phyloP scores from a whole-genome alignment of 2,113 vertebrate species.

The Potamarius usumacintae region DNA sequence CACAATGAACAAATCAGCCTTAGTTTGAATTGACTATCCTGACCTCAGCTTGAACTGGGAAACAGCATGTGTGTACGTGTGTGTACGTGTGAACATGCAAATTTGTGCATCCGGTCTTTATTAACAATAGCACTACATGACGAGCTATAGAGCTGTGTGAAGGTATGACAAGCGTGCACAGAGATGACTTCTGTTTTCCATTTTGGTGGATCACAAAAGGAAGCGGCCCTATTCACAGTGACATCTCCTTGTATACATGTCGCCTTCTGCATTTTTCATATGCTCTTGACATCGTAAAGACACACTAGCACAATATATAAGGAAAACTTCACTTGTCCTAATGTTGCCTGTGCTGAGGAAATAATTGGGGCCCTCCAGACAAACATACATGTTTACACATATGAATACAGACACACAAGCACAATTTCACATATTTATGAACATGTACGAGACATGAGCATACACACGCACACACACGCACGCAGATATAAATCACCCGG shows the following conservation, averaged over 20 bases:
- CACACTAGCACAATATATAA: conserved; percentile 10
- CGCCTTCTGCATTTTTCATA: conserved; percentile 51
- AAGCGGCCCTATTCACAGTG: conserved; percentile 26
- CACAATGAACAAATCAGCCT: conserved; percentile 33
- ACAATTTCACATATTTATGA: conserved; percentile 7
- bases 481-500: conserved; percentile 32
- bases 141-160: conserved; percentile 35
- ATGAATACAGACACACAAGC: not conserved
- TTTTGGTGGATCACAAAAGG: conserved; percentile 43
- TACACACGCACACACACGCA: conserved; percentile 20
- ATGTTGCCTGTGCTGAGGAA: conserved; percentile 39
- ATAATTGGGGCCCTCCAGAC: conserved; percentile 2
- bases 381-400: not conserved
- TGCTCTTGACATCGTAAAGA: conserved; percentile 47
- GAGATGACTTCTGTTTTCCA: conserved; percentile 51
- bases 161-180: conserved; percentile 31
- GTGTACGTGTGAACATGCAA: conserved; percentile 4
- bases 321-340: conserved; percentile 39
- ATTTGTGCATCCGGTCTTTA: conserved; percentile 27
- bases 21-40: conserved; percentile 39
- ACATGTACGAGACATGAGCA: conserved; percentile 25
- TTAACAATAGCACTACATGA: conserved; percentile 39
- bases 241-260: not conserved
- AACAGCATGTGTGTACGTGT: conserved; percentile 11
- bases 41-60: conserved; percentile 20